A percentile compares a stretch with the other conserved stretches of the same genome.
Conservation (phyloP, 1,140 invertebrate species). For the Solen grandis region DNA sequence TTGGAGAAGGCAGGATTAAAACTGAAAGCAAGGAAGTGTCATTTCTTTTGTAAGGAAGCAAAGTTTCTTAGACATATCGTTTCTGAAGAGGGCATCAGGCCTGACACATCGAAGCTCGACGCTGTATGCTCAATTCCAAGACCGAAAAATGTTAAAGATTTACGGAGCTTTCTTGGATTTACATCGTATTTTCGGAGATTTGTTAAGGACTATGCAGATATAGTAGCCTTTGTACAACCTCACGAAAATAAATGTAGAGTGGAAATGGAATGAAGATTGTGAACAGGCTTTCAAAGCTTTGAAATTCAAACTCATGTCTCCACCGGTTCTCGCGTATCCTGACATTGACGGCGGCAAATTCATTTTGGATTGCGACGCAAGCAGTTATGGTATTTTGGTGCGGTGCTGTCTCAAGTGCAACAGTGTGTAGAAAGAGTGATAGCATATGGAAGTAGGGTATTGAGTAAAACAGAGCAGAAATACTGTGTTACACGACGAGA, state of each 20-base stretch:
- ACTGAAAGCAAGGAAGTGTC: constrained; percentile 26
- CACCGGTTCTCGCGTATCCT: constrained; percentile 19
- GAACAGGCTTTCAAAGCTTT: constrained; percentile 6
- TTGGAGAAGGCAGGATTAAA: constrained; percentile 15
- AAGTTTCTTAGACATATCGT: constrained; percentile 16
- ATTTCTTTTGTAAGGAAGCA: not conserved
- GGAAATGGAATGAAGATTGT: constrained; percentile 27
- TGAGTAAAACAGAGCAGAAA: constrained; percentile 1
- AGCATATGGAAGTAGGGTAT: constrained; percentile 41
- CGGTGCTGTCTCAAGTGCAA: constrained; percentile 17
- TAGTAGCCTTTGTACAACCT: constrained; percentile 25
- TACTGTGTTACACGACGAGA: constrained; percentile 35
- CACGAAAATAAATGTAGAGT: constrained; percentile 14
- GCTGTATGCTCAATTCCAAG: not conserved
- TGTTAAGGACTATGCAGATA: not conserved
- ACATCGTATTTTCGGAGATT: constrained; percentile 21
- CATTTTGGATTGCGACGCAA: constrained; percentile 31
- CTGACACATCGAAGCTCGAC: constrained; percentile 2
- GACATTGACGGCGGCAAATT: constrained; percentile 8
- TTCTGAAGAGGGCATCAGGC: constrained; percentile 2
- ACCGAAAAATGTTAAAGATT: constrained; percentile 6
- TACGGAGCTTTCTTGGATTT: constrained; percentile 15
- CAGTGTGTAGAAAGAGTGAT: constrained; percentile 28
- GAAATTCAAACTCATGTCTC: not conserved
- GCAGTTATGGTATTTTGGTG: constrained; percentile 21